Conservation (phyloP, 2,113 vertebrate genomes). For the Muntiacus muntjak region DNA sequence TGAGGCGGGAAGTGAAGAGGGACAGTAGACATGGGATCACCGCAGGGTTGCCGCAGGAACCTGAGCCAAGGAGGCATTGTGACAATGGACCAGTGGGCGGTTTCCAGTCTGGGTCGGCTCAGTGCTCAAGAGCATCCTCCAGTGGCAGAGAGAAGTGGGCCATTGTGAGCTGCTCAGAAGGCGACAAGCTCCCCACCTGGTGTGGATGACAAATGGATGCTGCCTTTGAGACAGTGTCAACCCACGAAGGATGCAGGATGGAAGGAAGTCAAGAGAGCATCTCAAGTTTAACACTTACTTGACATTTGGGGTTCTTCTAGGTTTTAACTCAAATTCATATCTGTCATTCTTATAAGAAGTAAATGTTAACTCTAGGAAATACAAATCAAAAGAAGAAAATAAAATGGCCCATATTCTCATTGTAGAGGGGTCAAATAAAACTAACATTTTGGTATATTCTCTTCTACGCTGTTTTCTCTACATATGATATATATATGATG, state of each 20-base stretch:
- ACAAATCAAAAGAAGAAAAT: background rate
- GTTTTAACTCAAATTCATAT: background rate
- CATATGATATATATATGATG: background rate
- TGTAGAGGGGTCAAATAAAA: background rate
- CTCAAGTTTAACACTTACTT: background rate
- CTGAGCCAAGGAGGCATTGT: background rate
- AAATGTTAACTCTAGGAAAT: background rate
- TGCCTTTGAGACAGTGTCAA: background rate
- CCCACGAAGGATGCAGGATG: background rate
- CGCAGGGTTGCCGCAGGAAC: background rate
- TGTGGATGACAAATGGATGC: background rate
- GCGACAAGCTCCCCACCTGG: background rate
- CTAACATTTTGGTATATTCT: background rate
- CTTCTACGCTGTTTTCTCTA: background rate
- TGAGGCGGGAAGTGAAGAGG: background rate
- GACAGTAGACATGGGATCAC: background rate
- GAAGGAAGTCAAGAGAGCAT: background rate
- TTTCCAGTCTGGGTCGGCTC: background rate
- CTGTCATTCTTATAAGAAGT: background rate
- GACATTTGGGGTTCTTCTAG: background rate
- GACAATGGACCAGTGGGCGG: background rate
- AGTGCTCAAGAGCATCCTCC: background rate
- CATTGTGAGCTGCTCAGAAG: background rate
- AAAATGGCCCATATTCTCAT: background rate
- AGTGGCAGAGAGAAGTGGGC: background rate